These are phyloP conservation scores for Euwallacea similis DNA, from an alignment of 1,140 invertebrate genomes.

Conservation along the genomic window DNA sequence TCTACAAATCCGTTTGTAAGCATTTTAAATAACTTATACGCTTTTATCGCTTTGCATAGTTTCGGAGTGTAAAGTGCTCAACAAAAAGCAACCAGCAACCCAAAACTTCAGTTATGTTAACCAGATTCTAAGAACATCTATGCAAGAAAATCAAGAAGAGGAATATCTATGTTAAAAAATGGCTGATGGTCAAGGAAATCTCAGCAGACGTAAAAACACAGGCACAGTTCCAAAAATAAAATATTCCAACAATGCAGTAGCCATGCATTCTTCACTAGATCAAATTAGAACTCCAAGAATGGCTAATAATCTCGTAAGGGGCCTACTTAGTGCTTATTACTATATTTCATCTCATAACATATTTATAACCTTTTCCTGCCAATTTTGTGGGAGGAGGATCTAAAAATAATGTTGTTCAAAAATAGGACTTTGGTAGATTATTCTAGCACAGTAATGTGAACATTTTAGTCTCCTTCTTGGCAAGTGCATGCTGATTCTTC, in stretches of 20 bases:
- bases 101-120: too few relatives aligned
- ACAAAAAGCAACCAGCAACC: too few relatives aligned
- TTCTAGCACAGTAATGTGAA: conserved; percentile 32
- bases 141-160: too few relatives aligned
- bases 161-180: conserved; percentile 34
- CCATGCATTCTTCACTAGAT: conserved; percentile 38
- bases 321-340: conserved; percentile 19
- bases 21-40: too few relatives aligned
- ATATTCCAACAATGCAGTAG: conserved; percentile 49
- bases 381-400: conserved; percentile 29
- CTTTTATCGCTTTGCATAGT: too few relatives aligned
- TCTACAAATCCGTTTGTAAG: too few relatives aligned
- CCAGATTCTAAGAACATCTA: too few relatives aligned
- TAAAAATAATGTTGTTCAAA: conserved; percentile 44
- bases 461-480: conserved; percentile 38
- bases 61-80: too few relatives aligned
- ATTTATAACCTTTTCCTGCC: conserved; percentile 10
- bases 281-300: conserved; percentile 41
- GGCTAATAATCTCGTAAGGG: conserved; percentile 51
- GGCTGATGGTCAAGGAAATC: conserved; percentile 49
- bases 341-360: conserved; percentile 13
- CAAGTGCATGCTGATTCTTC: conserved; percentile 32
- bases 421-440: conserved; percentile 19
- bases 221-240: conserved; percentile 54
- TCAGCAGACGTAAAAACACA: conserved; percentile 47